A percentile compares a stretch with the other conserved stretches of the same genome.
Evolutionary conservation across 2,113 vertebrate species (phyloP).

Genomic region (Accipiter cooperii): DNA sequence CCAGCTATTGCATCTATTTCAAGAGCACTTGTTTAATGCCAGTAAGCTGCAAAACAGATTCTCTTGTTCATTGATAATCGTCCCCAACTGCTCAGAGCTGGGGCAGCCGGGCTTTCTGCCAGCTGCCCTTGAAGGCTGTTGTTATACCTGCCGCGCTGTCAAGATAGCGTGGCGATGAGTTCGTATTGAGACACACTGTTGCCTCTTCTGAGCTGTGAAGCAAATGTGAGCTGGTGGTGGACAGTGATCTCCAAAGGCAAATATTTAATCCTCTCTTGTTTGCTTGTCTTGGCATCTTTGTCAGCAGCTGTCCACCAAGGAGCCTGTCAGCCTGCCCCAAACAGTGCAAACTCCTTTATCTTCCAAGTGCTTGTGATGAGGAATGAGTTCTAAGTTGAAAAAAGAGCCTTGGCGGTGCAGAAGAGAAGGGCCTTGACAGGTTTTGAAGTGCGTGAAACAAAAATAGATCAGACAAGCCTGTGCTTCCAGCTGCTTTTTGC

Average conservation of each 20-base stretch:
- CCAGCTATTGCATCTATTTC: neutral
- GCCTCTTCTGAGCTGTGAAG: neutral
- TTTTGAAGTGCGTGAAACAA: slow-evolving; percentile 2
- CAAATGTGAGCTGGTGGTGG: neutral
- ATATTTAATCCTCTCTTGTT: neutral
- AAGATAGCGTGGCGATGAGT: neutral
- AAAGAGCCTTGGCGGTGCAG: neutral
- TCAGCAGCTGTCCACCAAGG: neutral
- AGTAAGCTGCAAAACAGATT: neutral
- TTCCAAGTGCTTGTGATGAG: neutral
- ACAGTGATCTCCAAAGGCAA: neutral
- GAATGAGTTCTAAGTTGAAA: neutral
- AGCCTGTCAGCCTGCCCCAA: neutral
- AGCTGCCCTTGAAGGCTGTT: neutral
- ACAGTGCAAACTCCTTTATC: neutral
- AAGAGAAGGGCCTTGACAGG: neutral
- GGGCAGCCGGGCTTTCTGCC: neutral
- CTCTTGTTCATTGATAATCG: neutral
- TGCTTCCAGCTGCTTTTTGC: neutral
- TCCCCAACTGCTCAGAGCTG: neutral
- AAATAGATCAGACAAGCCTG: slow-evolving; percentile 9
- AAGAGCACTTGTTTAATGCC: neutral
- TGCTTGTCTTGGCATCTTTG: neutral
- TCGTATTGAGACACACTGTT: neutral
- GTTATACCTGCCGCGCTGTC: neutral